Evolutionary conservation across 2,888 invertebrate genomes (phyloP).

Genomic region (Tuta absoluta): DNA sequence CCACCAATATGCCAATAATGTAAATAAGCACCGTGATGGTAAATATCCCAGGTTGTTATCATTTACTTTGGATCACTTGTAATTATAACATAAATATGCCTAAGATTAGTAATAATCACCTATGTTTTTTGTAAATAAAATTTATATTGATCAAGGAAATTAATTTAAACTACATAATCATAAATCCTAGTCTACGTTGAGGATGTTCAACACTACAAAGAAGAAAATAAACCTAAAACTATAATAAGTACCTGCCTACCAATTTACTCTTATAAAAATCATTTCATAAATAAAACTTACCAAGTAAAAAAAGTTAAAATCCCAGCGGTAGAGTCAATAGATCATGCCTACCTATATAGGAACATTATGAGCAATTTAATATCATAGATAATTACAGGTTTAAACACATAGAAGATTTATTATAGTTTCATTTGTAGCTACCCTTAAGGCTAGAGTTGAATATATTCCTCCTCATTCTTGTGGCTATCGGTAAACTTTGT

Average conservation of each 20-base stretch:
- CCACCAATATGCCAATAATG: not conserved
- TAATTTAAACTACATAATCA: too few species aligned
- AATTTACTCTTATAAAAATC: too few species aligned
- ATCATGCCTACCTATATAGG: not conserved
- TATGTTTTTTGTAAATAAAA: too few species aligned
- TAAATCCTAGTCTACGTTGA: too few species aligned
- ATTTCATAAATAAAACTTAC: not conserved
- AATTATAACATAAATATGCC: too few species aligned
- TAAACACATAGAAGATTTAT: not conserved
- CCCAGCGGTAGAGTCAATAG: not conserved
- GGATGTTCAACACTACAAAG: too few species aligned
- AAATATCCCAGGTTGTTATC: not conserved
- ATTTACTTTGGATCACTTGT: too few species aligned
- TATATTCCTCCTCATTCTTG: not conserved
- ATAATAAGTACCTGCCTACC: too few species aligned
- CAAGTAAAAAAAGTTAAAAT: not conserved
- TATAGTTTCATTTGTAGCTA: not conserved
- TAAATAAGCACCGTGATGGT: not conserved
- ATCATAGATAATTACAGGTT: not conserved
- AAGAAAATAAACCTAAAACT: too few species aligned
- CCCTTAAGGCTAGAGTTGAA: not conserved
- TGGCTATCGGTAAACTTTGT: not conserved
- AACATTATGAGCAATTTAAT: not conserved
- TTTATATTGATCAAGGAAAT: too few species aligned
- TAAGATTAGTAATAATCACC: not conserved